Base-by-base conservation (phyloP, 2,888 invertebrate species). In the Tigriopus californicus region DNA sequence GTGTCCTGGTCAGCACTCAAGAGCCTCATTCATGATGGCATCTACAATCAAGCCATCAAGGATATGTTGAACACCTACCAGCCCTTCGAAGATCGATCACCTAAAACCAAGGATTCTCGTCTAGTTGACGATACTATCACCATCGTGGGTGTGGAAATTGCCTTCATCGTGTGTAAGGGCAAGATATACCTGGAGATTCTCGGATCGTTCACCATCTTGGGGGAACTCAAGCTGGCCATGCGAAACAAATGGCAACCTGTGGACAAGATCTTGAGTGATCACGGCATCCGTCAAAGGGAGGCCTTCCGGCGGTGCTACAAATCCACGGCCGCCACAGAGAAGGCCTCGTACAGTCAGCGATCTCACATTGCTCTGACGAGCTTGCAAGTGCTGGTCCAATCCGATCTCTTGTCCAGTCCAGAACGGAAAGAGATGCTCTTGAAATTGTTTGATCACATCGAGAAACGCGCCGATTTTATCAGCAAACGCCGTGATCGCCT, bases 141-240 rank as follows among this genome's bases (percentile, higher is more conserved):
- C 11, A 40, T 54, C 15, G 41, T 18, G 33, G 54, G 54, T 10
- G 18, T 54, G 18, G 18, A n/a, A 40, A 41, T 54, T 22, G 18
- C 33, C 40, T 54, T 54, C 22, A 41, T 33, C 18, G 54, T 54
- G 13, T 13, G n/a, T 18, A n/a, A 41, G 15, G 41, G 41, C 40
- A 18, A 40, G 20, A 15, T 54, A 12, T 54, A 54, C 22, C 40
- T 54, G 13, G 40, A 54, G 15, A 33, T 54, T 15, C 41, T 54
- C 15, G 54, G 41, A 8, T 40, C 54, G 1, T 54, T 33, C 41
- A 54, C 54, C 22, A 15, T 54, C n/a, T n/a, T 54, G 18, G 54
- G 54, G 10, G 18, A 54, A 18, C 40, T 54, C 18, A 33, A 54
- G 4, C 13, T 54, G 41, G 54, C 41, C 40, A 41, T 54, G 54